phyloP scores from a whole-genome alignment of 2,888 invertebrate species.

The Masnerella sp. region DNA sequence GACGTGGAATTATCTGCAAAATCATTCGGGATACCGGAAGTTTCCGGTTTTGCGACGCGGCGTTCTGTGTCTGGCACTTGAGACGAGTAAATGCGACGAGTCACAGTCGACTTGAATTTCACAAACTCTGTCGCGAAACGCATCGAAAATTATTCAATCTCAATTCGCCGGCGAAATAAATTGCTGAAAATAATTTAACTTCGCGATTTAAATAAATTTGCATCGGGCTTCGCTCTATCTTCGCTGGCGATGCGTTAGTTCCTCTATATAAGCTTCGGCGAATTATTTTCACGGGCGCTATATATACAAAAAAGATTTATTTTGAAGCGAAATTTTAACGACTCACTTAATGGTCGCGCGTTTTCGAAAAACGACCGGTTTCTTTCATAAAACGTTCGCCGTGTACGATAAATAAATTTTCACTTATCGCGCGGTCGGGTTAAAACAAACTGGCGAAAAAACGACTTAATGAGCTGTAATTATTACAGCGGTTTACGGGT shows the following conservation, averaged over 20 bases:
- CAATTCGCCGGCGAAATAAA: slow-evolving; percentile 20
- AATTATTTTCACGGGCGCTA: no score
- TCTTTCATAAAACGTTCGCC: no score
- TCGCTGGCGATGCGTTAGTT: neutral
- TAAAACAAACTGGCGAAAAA: neutral
- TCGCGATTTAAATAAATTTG: slow-evolving; percentile 24
- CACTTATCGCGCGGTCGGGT: neutral
- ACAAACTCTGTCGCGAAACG: slow-evolving; percentile 35
- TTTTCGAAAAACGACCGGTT: no score
- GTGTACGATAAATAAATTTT: neutral
- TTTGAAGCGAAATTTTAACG: no score
- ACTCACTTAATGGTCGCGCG: no score
- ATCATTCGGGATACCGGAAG: slow-evolving; percentile 56
- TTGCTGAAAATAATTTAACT: slow-evolving; percentile 40
- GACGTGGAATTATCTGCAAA: slow-evolving; percentile 52
- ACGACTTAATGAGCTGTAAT: neutral
- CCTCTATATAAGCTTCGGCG: no score
- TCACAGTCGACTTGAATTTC: slow-evolving; percentile 31
- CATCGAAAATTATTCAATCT: slow-evolving; percentile 43
- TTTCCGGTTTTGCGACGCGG: slow-evolving; percentile 54
- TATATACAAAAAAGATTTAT: no score
- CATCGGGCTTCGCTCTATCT: slow-evolving; percentile 10
- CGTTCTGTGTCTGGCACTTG: slow-evolving; percentile 39
- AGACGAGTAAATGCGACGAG: slow-evolving; percentile 35
- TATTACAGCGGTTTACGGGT: neutral